Base-by-base conservation (phyloP, 2,113 vertebrate species). In the Balaenoptera acutorostrata region DNA sequence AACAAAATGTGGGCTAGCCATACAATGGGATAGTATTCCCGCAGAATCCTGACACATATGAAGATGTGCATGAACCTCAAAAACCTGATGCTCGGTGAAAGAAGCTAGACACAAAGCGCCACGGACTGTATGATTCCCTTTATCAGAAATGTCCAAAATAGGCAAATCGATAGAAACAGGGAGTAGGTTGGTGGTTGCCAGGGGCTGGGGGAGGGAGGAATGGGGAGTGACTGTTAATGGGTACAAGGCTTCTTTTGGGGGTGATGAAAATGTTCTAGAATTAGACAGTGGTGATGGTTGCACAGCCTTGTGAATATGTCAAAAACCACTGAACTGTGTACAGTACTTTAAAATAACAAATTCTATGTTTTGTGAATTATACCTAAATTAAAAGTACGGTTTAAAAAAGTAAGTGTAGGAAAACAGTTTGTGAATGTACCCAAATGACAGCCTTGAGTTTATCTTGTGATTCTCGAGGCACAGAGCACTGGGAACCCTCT, bases 111-210 rank as follows among this genome's bases (percentile, higher is more conserved):
- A 31, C 41, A 2, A 3, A 46, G 15, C 36, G 25, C 39, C 80
- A 33, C 18, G 0, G 0, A 5, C 4, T 0, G 3, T 8, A 17
- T 0, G 36, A 31, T 46, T 31, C 44, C 4, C 0, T 41, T 71
- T 11, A 29, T 1, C 25, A 3, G 17, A 41, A 57, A 8, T 1
- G 21, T 74, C 86, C 29, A 0, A 41, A n/a, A 20, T 5, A n/a
- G 49, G n/a, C 27, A 21, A 64, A 21, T 15, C 11, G 4, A 15
- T 0, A 74, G 85, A n/a, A 20, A 55, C 46, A 41, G 44, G 12
- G 41, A 44, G 77, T 1, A 27, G 49, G 0, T 1, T 0, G 11
- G 17, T 14, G 81, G n/a, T 10, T 9, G 6, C 15, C 41, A 11
- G 15, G 61, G 52, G 8, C 71, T 27, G 33, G 14, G 46, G 52